Conservation (phyloP, 2,113 vertebrate genomes). For the Cavia porcellus region DNA sequence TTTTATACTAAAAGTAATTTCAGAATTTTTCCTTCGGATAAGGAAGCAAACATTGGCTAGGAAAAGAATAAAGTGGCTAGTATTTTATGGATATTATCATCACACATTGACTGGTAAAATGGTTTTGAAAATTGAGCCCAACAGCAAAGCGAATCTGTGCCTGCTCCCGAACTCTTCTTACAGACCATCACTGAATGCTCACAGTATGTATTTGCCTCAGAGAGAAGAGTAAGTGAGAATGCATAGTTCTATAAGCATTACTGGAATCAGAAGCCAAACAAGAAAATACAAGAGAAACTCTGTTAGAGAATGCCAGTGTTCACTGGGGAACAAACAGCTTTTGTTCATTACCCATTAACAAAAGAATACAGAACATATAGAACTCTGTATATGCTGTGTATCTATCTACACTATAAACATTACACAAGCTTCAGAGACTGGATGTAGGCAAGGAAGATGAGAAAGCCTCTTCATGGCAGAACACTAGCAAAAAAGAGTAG, state of each 20-base stretch:
- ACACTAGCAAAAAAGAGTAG: no score
- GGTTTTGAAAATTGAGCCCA: neutral
- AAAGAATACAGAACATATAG: neutral
- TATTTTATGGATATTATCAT: neutral
- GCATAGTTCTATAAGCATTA: fast-evolving
- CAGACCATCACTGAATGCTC: neutral
- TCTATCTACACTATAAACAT: neutral
- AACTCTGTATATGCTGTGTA: neutral
- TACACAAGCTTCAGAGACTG: neutral
- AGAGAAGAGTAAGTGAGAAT: neutral
- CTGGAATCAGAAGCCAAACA: neutral
- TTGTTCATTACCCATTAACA: neutral
- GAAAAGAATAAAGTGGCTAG: neutral
- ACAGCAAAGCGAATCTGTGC: neutral
- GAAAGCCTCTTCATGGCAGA: neutral
- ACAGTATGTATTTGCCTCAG: neutral
- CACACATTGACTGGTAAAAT: neutral
- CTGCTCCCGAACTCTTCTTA: neutral
- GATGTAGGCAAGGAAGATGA: neutral
- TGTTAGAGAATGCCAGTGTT: neutral
- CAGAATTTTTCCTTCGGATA: neutral
- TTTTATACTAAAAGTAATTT: slow-evolving; percentile 20
- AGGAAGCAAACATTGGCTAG: neutral
- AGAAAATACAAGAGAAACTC: neutral
- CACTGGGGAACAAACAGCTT: neutral